Percentiles rank a stretch among this genome's conserved stretches.
Evolutionary conservation across 2,797 vertebrate species (phyloP).

Genomic region (Phoxinus dragarum): DNA sequence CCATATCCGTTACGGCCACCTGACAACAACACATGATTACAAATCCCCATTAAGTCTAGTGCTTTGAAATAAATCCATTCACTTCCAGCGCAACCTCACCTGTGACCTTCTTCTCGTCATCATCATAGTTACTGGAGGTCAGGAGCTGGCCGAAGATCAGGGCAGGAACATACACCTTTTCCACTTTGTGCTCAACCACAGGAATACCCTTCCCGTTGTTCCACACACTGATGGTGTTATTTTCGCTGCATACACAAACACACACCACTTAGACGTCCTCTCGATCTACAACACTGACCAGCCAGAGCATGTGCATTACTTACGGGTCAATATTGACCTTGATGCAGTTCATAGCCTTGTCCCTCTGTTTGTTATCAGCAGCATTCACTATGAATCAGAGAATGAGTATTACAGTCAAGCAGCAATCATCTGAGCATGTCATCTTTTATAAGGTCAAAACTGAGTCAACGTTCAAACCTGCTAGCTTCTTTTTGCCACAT

Average conservation of each 20-base stretch:
- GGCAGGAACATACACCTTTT: slow-evolving; percentile 95
- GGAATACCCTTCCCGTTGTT: slow-evolving; percentile 99
- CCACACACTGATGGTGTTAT: slow-evolving; percentile 94
- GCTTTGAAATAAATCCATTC: not conserved
- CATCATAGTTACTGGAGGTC: slow-evolving; percentile 97
- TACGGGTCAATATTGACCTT: slow-evolving; percentile 93
- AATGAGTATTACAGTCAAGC: slow-evolving; percentile 12
- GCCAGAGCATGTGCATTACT: slow-evolving; percentile 69
- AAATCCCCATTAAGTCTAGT: not conserved
- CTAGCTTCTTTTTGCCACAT: not conserved
- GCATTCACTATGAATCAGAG: slow-evolving; percentile 86
- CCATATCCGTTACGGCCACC: slow-evolving; percentile 98
- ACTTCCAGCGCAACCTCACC: slow-evolving; percentile 71
- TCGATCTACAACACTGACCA: not conserved
- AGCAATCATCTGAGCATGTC: not conserved
- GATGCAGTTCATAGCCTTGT: slow-evolving; percentile 93
- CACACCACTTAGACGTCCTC: not conserved
- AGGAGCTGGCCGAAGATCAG: slow-evolving; percentile 98
- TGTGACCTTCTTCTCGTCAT: slow-evolving; percentile 97
- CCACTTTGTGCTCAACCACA: slow-evolving; percentile 96
- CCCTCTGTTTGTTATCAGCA: slow-evolving; percentile 98
- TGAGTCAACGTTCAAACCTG: not conserved
- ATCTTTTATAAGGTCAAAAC: not conserved
- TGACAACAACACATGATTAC: slow-evolving; percentile 58
- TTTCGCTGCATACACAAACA: slow-evolving; percentile 82